A percentile compares a stretch with the other conserved stretches of the same genome.
Evolutionary conservation across 2,888 invertebrate species (phyloP).

Genomic region (Drosophila robusta): DNA sequence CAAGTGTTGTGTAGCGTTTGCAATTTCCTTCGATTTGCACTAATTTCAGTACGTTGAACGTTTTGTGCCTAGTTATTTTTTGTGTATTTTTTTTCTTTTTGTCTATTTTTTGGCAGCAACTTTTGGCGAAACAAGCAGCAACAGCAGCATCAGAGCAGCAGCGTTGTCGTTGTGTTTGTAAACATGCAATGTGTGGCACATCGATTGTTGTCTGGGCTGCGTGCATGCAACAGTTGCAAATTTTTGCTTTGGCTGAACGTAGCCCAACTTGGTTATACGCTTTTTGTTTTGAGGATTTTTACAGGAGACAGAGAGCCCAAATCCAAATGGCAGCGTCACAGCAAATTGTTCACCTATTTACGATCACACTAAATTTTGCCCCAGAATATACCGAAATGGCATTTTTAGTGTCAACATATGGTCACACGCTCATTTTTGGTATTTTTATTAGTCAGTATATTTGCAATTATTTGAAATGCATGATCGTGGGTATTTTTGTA

Average conservation of each 20-base stretch:
- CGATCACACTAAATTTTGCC: constrained; percentile 58
- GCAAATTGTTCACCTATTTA: constrained; percentile 59
- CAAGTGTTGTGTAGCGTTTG: constrained; percentile 7
- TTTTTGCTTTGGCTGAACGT: constrained; percentile 26
- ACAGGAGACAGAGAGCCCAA: constrained; percentile 46
- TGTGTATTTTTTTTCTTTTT: constrained; percentile 14
- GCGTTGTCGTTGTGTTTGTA: constrained; percentile 58
- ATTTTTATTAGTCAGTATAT: constrained; percentile 14
- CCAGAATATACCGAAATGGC: constrained; percentile 39
- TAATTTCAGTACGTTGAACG: constrained; percentile 14
- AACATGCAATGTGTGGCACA: constrained; percentile 65
- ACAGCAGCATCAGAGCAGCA: constrained; percentile 18
- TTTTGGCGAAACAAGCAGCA: constrained; percentile 50
- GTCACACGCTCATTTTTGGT: constrained; percentile 31
- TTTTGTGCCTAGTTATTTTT: constrained; percentile 7
- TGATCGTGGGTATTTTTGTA: constrained; percentile 8
- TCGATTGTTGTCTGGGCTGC: constrained; percentile 40
- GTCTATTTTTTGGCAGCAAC: constrained; percentile 41
- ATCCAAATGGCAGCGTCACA: constrained; percentile 64
- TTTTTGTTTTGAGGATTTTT: constrained; percentile 45
- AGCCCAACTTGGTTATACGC: constrained; percentile 26
- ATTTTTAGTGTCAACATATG: constrained; percentile 11
- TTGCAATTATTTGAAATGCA: constrained; percentile 1
- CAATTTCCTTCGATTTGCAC: constrained; percentile 3
- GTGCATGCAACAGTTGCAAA: constrained; percentile 56